Percentiles rank a stretch among this genome's conserved stretches.
phyloP scores from a whole-genome alignment of 2,888 invertebrate species.

The Phengaris alcon region DNA sequence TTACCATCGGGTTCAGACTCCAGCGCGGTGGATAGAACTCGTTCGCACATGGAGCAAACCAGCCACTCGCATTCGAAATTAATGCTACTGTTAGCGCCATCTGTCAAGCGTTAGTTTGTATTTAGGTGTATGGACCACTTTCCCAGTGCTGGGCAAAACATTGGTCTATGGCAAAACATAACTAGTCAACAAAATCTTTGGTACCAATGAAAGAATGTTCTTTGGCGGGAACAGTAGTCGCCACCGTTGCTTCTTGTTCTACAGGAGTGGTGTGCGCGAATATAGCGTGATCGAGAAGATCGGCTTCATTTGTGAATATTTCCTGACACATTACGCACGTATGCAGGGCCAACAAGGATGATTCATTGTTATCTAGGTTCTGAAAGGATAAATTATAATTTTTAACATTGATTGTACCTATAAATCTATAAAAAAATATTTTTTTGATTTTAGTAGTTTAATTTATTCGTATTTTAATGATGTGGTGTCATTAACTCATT shows the following conservation, averaged over 20 bases:
- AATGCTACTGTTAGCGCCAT: conserved; percentile 27
- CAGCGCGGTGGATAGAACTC: conserved; percentile 65
- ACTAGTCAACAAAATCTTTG: background rate
- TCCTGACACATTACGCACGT: conserved; percentile 71
- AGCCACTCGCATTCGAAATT: conserved; percentile 68
- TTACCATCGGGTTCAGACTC: conserved; percentile 66
- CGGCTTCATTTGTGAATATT: conserved; percentile 67
- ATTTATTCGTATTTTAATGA: no score
- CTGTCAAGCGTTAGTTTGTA: conserved; percentile 3
- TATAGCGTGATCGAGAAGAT: conserved; percentile 68
- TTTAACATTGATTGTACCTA: background rate
- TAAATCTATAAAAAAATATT: no score
- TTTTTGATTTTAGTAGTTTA: no score
- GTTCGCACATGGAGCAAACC: conserved; percentile 63
- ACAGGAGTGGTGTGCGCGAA: conserved; percentile 54
- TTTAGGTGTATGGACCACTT: conserved; percentile 20
- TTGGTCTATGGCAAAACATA: background rate
- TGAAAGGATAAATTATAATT: conserved; percentile 41
- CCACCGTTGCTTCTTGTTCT: conserved; percentile 35
- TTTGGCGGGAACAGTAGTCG: background rate
- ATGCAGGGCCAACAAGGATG: conserved; percentile 63
- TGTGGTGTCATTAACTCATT: no score
- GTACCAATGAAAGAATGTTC: background rate
- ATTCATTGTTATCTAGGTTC: conserved; percentile 51
- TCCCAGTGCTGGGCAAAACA: background rate